Evolutionary conservation across 2,797 vertebrate genomes (phyloP), one percentile per base, ranked within the genome.

Genomic region (Anniella stebbinsi): DNA sequence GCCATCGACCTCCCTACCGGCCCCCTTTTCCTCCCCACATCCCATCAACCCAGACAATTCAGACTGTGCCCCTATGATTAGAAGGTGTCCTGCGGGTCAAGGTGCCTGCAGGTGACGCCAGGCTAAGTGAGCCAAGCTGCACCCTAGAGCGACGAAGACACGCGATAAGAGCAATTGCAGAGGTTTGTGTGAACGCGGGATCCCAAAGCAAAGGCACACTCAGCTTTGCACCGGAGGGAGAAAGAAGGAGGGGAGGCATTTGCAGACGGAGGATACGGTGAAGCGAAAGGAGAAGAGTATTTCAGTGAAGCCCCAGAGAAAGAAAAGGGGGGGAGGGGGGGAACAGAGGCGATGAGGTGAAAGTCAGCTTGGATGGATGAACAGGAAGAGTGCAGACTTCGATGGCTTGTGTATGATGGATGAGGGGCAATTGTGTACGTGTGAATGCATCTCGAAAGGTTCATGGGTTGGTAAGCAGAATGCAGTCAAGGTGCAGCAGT

Each of bases 401-500:
- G 51, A 57, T n/a, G 41, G 51, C 33, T 33, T 12, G 66, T 13
- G 10, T 13, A 30, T 18, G 17, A 75, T 8, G 21, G n/a, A 75
- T 38, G 21, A 1, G 10, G 67, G 45, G 30, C 13, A n/a, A 45
- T 76, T 45, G 41, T 12, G 21, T 45, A 54, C 7, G 5, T n/a
- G 78, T 21, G 51, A 21, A 23, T 41, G 38, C 25, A 7, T 10
- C 21, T 45, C 25, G 38, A 9, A 41, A 25, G 38, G 18, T 41
- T 13, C n/a, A 12, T 33, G 7, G 30, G 67, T 33, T 30, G 67
- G 67, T 69, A 69, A 33, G 30, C 33, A 12, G 28, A 33, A 1
- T 28, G 30, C 8, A 21, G 2, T 1, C 7, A 2, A 48, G 3
- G 36, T n/a, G 0, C 77, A 41, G 9, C 0, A 41, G 30, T 66